Evolutionary conservation across 2,797 vertebrate species (phyloP).

Genomic region (Australoheros facetus): DNA sequence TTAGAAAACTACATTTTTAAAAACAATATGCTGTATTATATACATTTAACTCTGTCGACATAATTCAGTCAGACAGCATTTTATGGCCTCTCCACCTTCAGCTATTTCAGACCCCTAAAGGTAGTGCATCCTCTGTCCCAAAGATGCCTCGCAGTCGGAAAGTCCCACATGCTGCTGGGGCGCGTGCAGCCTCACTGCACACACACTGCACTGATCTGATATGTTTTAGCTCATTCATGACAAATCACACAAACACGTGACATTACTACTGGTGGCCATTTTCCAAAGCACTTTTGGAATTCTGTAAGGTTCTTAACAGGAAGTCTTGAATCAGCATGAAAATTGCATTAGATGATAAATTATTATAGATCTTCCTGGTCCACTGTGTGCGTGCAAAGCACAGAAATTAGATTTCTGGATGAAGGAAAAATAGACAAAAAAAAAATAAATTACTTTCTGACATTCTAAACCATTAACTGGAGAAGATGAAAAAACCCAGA

Average conservation of each 20-base stretch:
- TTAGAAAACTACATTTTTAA: slow-evolving; percentile 30
- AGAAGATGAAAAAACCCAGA: too few relatives aligned
- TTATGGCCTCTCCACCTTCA: not conserved
- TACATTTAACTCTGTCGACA: slow-evolving; percentile 51
- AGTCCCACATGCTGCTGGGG: slow-evolving; percentile 9
- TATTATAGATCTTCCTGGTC: not conserved
- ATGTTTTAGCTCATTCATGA: not conserved
- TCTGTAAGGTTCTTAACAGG: not conserved
- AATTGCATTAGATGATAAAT: too few relatives aligned
- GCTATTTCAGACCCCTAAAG: not conserved
- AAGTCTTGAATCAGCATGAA: not conserved
- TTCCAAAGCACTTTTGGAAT: not conserved
- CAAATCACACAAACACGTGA: not conserved
- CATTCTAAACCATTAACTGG: not conserved
- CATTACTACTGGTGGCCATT: too few relatives aligned
- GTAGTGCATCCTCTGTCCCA: slow-evolving; percentile 16
- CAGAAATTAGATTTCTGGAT: not conserved
- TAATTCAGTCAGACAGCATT: not conserved
- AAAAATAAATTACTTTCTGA: not conserved
- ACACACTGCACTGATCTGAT: not conserved
- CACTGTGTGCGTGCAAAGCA: not conserved
- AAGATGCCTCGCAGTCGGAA: not conserved
- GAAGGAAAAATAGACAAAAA: not conserved
- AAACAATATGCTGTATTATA: slow-evolving; percentile 36
- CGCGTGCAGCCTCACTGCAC: not conserved